A percentile compares a stretch with the other conserved stretches of the same genome.
phyloP scores from a whole-genome alignment of 2,797 vertebrate genomes.

The Centropyge bicolor region DNA sequence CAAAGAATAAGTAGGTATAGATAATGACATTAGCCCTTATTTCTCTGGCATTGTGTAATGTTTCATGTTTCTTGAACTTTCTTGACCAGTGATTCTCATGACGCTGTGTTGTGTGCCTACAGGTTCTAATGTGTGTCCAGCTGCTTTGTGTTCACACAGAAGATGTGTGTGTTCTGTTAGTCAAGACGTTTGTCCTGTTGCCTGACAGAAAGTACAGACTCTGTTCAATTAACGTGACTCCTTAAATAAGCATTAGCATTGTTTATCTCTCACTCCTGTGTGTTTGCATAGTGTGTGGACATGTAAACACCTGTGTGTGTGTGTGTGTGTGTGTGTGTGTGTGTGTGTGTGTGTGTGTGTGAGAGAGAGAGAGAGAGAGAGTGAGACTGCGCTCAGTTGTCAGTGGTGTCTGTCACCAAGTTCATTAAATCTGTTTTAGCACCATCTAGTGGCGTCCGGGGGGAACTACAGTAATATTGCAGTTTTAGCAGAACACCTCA shows the following conservation, averaged over 20 bases:
- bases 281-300: slow-evolving; percentile 26
- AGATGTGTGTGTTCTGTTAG: slow-evolving; percentile 6
- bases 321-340: not conserved
- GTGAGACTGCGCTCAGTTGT: not conserved
- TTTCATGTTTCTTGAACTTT: not conserved
- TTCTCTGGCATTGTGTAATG: not conserved
- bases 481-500: not conserved
- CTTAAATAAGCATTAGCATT: slow-evolving; percentile 3
- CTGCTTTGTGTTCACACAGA: slow-evolving; percentile 28
- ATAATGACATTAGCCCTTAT: not conserved
- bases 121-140: slow-evolving; percentile 23
- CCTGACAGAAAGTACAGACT: slow-evolving; percentile 14
- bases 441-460: slow-evolving; percentile 66
- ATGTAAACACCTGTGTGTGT: slow-evolving; percentile 19
- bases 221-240: not conserved
- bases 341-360: slow-evolving; percentile 6
- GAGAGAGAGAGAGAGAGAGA: no score
- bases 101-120: not conserved
- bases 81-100: not conserved
- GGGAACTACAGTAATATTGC: slow-evolving; percentile 1
- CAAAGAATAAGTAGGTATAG: not conserved
- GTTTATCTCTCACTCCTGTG: slow-evolving; percentile 24
- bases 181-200: not conserved
- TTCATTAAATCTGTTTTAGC: slow-evolving; percentile 44
- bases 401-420: not conserved